Percentiles rank a stretch among this genome's conserved stretches.
Evolutionary conservation across 2,888 invertebrate species (phyloP).

Genomic region (Halictus ligatus): DNA sequence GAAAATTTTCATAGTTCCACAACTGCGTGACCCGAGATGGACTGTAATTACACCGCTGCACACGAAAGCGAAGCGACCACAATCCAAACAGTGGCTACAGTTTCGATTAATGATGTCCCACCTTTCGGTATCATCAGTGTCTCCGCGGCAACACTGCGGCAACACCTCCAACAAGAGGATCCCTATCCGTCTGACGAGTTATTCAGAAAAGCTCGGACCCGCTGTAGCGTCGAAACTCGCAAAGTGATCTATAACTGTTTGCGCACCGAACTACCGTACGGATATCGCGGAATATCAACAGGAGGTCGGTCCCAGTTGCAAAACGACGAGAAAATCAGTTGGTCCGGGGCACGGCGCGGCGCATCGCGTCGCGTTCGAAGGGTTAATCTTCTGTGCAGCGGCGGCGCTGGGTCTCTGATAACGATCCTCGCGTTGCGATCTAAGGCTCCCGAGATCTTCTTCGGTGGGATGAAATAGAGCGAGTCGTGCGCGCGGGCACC

Average conservation of each 20-base stretch:
- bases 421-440: constrained; percentile 23
- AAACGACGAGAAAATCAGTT: background rate
- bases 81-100: background rate
- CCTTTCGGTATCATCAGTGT: background rate
- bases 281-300: background rate
- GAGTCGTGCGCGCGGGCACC: background rate
- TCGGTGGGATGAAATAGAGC: constrained; percentile 17
- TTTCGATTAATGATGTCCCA: background rate
- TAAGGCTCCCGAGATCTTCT: background rate
- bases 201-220: background rate
- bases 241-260: background rate
- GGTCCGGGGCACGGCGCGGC: too few relatives aligned
- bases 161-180: background rate
- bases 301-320: background rate
- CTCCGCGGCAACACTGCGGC: background rate
- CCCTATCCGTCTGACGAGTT: background rate
- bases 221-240: background rate
- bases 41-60: background rate
- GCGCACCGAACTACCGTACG: background rate
- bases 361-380: constrained; percentile 11
- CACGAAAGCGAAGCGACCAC: background rate
- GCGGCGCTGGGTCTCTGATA: constrained; percentile 14
- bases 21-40: background rate
- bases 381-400: constrained; percentile 34
- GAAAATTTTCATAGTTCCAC: too few relatives aligned